A percentile compares a stretch with the other conserved stretches of the same genome.
Conservation (phyloP, 2,888 invertebrate genomes). For the Heliconius ethilla region DNA sequence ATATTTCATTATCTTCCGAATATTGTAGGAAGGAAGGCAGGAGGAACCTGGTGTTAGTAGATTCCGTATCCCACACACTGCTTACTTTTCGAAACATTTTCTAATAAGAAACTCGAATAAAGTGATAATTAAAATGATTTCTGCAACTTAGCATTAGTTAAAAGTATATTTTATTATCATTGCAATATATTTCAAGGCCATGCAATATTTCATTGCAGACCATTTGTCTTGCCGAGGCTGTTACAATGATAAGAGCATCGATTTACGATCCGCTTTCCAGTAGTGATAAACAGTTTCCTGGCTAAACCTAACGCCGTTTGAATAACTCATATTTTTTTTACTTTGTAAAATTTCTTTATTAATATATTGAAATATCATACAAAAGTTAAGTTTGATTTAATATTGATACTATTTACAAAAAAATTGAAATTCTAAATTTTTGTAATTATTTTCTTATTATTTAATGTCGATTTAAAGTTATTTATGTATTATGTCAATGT, state of each 20-base stretch:
- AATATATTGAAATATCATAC: too few species aligned
- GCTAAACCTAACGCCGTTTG: not conserved
- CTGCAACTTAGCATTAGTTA: not conserved
- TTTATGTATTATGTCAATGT: too few species aligned
- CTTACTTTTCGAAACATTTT: not conserved
- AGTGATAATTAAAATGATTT: not conserved
- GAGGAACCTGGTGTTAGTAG: not conserved
- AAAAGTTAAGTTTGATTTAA: too few species aligned
- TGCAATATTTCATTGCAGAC: not conserved
- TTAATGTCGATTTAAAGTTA: too few species aligned
- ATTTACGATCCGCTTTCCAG: constrained; percentile 19
- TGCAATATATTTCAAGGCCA: not conserved
- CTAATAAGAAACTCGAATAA: not conserved
- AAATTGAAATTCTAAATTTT: too few species aligned
- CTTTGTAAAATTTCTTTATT: not conserved
- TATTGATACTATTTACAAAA: too few species aligned
- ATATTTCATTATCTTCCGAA: not conserved
- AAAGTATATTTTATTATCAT: not conserved
- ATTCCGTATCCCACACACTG: not conserved
- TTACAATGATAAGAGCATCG: constrained; percentile 13
- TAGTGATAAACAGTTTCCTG: constrained; percentile 13
- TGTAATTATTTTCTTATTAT: too few species aligned
- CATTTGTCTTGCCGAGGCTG: constrained; percentile 13
- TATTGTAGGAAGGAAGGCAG: not conserved
- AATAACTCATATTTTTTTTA: not conserved